Conservation (phyloP, 2,888 invertebrate species). For the Callosobruchus maculatus region DNA sequence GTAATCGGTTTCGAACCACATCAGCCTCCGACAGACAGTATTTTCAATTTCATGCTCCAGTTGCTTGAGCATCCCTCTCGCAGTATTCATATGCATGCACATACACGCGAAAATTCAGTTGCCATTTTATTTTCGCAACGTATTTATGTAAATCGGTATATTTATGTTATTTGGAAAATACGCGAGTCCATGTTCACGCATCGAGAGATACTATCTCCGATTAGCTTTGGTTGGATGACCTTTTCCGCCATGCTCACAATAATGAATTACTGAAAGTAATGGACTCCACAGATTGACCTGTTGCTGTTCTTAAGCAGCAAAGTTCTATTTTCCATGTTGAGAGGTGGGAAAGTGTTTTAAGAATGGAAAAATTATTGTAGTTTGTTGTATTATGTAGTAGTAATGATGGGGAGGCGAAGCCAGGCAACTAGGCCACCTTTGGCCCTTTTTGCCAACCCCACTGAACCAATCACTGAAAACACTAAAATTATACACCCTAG, state of each 20-base stretch:
- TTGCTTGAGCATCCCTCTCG: background rate
- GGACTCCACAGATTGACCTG: too few relatives aligned
- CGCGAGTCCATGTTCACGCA: background rate
- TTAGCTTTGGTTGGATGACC: background rate
- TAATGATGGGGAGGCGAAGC: too few relatives aligned
- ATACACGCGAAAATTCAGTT: background rate
- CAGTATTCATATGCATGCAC: background rate
- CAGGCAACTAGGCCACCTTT: too few relatives aligned
- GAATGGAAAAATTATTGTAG: too few relatives aligned
- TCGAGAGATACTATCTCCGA: background rate
- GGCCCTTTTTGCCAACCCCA: too few relatives aligned
- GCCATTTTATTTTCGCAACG: background rate
- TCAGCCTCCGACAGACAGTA: background rate
- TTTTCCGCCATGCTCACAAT: background rate
- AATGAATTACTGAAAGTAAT: background rate
- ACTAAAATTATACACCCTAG: too few relatives aligned
- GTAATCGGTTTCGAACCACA: background rate
- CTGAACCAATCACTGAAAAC: too few relatives aligned
- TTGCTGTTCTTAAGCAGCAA: too few relatives aligned
- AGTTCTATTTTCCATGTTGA: too few relatives aligned
- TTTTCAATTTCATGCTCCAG: background rate
- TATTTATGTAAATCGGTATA: background rate
- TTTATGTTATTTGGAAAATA: background rate
- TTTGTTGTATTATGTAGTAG: too few relatives aligned
- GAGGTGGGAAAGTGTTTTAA: too few relatives aligned